A percentile compares a stretch with the other conserved stretches of the same genome.
phyloP scores from a whole-genome alignment of 2,797 vertebrate species.

The Nyctibius grandis region DNA sequence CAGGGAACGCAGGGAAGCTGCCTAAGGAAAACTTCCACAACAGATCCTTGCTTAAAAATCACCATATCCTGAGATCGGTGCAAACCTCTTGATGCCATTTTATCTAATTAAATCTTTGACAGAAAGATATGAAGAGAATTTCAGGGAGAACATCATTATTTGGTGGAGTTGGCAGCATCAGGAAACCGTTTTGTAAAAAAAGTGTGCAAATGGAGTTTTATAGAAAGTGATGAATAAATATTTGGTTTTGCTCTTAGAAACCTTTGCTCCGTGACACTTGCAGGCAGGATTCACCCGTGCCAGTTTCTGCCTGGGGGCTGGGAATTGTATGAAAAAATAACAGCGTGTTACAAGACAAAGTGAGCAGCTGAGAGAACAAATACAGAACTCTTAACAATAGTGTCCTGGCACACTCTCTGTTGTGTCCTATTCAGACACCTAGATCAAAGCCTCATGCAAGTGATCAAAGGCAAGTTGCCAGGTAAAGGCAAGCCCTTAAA shows the following conservation, averaged over 20 bases:
- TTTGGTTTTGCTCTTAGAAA: not conserved
- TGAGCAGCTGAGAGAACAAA: not conserved
- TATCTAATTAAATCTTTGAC: not conserved
- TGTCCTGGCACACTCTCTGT: not conserved
- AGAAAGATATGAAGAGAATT: not conserved
- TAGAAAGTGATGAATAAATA: not conserved
- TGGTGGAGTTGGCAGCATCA: not conserved
- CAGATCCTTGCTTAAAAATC: not conserved
- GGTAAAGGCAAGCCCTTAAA: not conserved
- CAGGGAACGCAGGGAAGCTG: not conserved
- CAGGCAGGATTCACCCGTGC: not conserved
- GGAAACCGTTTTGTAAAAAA: not conserved
- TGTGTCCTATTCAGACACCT: not conserved
- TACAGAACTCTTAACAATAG: not conserved
- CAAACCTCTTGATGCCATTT: not conserved
- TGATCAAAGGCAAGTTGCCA: not conserved
- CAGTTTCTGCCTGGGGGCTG: not conserved
- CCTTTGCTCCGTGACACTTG: not conserved
- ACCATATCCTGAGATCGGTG: not conserved
- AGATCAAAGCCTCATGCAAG: not conserved
- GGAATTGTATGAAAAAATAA: not conserved
- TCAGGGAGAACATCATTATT: not conserved
- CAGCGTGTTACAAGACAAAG: not conserved
- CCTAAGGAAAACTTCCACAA: not conserved
- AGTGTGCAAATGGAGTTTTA: not conserved